Conservation (phyloP, 2,113 vertebrate genomes). For the Acrocephalus kingi region DNA sequence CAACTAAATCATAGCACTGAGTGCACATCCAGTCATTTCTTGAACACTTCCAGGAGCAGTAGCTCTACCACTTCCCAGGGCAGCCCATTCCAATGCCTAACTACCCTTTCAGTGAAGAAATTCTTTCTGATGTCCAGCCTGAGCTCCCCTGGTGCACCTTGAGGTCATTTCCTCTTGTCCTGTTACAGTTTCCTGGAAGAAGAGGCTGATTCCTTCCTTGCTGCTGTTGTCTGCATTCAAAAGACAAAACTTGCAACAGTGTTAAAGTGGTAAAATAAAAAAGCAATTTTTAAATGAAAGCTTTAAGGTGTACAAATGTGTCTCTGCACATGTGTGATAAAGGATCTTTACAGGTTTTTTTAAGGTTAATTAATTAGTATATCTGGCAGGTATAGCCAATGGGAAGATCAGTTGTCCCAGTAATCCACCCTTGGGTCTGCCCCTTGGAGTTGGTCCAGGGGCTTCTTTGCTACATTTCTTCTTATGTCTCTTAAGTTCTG, state of each 20-base stretch:
- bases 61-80: background rate
- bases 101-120: background rate
- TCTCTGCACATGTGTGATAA: background rate
- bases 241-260: background rate
- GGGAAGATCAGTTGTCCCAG: background rate
- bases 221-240: background rate
- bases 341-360: background rate
- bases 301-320: background rate
- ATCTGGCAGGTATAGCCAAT: background rate
- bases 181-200: background rate
- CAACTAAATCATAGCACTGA: background rate
- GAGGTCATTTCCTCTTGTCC: background rate
- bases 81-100: background rate
- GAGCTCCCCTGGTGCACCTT: background rate
- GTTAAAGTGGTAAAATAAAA: background rate
- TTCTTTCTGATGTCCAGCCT: background rate
- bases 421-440: background rate
- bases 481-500: background rate
- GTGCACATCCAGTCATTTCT: fast-evolving
- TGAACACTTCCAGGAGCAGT: background rate
- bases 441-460: background rate
- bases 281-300: background rate
- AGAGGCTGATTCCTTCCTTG: background rate
- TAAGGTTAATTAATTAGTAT: background rate
- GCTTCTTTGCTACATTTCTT: background rate